A percentile compares a stretch with the other conserved stretches of the same genome.
These are phyloP conservation scores for Sialis lutaria DNA, from an alignment of 2,888 invertebrate species.

Conservation along the genomic window DNA sequence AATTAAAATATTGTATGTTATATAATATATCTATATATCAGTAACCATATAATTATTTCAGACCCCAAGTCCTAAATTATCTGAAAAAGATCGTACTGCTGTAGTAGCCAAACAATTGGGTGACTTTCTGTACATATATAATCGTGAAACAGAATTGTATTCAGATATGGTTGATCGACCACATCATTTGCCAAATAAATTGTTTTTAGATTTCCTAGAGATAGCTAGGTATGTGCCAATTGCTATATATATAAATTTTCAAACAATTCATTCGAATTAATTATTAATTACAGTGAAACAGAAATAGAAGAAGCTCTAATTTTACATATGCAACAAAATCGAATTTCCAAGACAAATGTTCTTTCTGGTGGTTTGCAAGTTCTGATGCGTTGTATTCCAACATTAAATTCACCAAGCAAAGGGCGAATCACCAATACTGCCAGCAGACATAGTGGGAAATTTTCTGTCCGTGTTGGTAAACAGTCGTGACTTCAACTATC, in stretches of 20 bases:
- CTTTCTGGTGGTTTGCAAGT: slow-evolving; percentile 2
- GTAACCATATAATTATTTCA: slow-evolving; percentile 17
- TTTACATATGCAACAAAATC: slow-evolving; percentile 17
- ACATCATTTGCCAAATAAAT: slow-evolving; percentile 31
- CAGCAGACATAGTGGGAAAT: too few relatives aligned
- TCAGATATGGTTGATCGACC: slow-evolving; percentile 51
- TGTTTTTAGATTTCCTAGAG: slow-evolving; percentile 40
- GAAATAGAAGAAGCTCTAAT: slow-evolving; percentile 56
- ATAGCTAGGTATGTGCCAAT: slow-evolving; percentile 31
- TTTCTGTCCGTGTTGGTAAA: too few relatives aligned
- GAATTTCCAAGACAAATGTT: not conserved
- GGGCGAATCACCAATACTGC: not conserved
- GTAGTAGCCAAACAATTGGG: slow-evolving; percentile 69
- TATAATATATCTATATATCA: slow-evolving; percentile 2
- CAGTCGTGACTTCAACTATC: too few relatives aligned
- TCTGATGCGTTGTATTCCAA: slow-evolving; percentile 3
- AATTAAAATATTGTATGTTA: too few relatives aligned
- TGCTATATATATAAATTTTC: not conserved
- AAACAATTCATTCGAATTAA: not conserved
- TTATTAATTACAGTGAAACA: slow-evolving; percentile 35
- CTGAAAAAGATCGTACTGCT: slow-evolving; percentile 66
- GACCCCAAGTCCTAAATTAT: slow-evolving; percentile 53
- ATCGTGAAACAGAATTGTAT: slow-evolving; percentile 64
- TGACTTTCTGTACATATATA: slow-evolving; percentile 71
- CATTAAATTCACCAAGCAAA: not conserved